Conservation (phyloP, 2,113 vertebrate species). For the Uropsilus gracilis region DNA sequence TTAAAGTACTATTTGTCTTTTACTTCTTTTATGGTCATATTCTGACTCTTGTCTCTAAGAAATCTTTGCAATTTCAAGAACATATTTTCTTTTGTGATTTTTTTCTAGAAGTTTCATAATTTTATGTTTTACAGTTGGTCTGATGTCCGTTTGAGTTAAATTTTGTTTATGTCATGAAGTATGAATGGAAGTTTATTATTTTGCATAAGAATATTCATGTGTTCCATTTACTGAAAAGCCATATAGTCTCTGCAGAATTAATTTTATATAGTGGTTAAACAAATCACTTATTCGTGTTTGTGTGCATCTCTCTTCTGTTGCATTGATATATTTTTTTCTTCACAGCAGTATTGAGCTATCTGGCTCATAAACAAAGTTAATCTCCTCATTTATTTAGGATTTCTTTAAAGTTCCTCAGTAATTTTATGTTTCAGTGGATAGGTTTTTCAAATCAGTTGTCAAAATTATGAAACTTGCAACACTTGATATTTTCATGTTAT, state of each 20-base stretch:
- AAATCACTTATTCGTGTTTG: background rate
- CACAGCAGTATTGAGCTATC: background rate
- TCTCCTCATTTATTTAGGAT: background rate
- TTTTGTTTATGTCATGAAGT: background rate
- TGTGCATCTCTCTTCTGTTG: background rate
- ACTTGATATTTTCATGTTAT: background rate
- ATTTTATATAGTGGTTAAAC: background rate
- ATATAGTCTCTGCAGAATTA: background rate
- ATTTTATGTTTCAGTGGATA: background rate
- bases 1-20: background rate
- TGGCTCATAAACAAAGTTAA: background rate
- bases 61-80: conserved; percentile 13
- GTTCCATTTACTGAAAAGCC: background rate
- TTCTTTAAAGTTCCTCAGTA: background rate
- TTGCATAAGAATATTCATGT: background rate
- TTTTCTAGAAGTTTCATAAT: background rate
- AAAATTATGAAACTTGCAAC: conserved; percentile 18
- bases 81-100: background rate
- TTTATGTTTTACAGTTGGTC: background rate
- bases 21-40: background rate
- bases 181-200: background rate
- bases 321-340: background rate
- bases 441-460: conserved; percentile 21
- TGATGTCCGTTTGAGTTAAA: background rate
- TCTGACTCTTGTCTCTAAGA: background rate